Evolutionary conservation across 2,113 vertebrate species (phyloP).

Genomic region (Leucosticte australis): DNA sequence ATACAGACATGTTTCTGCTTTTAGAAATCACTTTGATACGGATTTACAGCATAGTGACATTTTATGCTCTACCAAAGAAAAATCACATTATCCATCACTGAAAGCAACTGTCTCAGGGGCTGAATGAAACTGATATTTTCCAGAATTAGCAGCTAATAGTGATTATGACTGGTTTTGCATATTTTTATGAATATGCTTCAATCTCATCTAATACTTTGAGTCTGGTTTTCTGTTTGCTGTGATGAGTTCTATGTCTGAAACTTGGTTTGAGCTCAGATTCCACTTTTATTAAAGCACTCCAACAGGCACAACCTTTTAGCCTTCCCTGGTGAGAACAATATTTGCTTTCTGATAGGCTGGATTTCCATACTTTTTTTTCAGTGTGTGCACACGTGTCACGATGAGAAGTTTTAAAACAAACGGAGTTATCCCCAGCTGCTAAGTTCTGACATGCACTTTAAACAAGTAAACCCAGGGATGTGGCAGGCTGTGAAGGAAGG

Average conservation of each 20-base stretch:
- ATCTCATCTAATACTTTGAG: not conserved
- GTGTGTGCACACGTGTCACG: not conserved
- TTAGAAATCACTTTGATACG: not conserved
- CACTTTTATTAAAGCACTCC: not conserved
- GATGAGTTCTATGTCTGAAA: not conserved
- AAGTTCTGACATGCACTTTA: conserved; percentile 79
- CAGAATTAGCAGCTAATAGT: conserved; percentile 3
- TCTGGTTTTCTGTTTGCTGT: not conserved
- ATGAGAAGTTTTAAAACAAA: conserved; percentile 78
- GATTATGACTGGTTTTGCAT: not conserved
- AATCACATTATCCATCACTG: not conserved
- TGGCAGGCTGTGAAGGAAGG: conserved; percentile 3
- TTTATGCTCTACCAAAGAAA: conserved; percentile 1
- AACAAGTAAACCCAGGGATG: conserved; percentile 67
- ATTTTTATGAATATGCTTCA: conserved; percentile 23
- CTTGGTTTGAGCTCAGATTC: not conserved
- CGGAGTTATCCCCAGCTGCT: conserved; percentile 72
- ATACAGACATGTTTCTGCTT: conserved; percentile 2
- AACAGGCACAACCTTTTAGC: conserved; percentile 63
- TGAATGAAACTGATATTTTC: not conserved
- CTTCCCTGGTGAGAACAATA: conserved; percentile 60
- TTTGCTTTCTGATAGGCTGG: conserved; percentile 80
- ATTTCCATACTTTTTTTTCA: conserved; percentile 69
- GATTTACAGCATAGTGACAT: not conserved
- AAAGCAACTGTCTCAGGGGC: not conserved